Evolutionary conservation across 2,113 vertebrate genomes (phyloP), one percentile per base, ranked within the genome.

Genomic region (Paracanthobrama guichenoti): DNA sequence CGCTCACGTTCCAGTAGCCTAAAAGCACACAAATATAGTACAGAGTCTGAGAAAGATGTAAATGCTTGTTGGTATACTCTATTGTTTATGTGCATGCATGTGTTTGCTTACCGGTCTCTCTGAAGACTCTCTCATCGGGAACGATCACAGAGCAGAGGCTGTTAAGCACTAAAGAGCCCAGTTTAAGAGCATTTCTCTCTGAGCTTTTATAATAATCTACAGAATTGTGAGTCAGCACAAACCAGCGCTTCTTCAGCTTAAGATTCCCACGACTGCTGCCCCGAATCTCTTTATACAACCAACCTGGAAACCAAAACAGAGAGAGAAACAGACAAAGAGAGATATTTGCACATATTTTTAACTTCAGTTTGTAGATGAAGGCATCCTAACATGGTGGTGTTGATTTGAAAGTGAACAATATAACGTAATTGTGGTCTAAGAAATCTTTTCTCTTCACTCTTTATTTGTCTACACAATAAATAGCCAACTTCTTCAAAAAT

Each of bases 171-270:
- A 99, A 89, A 0, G 98, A 97, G 22, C 98, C 97, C 91, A 99
- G 86, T 85, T 99, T 99, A 85, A 97, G 89, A 1, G 97, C 94
- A 0, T 94, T 96, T 64, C 97, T 96, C 91, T 99, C 98, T 0
- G 97, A 98, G 91, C 96, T 99, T 94, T 97, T 98, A 87, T 99
- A 99, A 90, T 98, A 99, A 89, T 99, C 98, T 90, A 99, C 91
- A 57, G 98, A 99, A 83, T 98, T 98, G 90, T 99, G 97, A 0
- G 98, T 99, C 0, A 99, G 95, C 72, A 99, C 95, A 91, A 99
- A 99, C 98, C 98, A 99, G 72, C 97, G 97, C 84, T 98, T 99
- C 91, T 99, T 99, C 60, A 99, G 90, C 83, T 97, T 98, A 88
- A 97, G 89, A 0, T 95, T 95, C 0, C 94, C 94, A 86, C 94